A percentile compares a stretch with the other conserved stretches of the same genome.
phyloP scores from a whole-genome alignment of 2,797 vertebrate species.

The Rhabdomys pumilio region DNA sequence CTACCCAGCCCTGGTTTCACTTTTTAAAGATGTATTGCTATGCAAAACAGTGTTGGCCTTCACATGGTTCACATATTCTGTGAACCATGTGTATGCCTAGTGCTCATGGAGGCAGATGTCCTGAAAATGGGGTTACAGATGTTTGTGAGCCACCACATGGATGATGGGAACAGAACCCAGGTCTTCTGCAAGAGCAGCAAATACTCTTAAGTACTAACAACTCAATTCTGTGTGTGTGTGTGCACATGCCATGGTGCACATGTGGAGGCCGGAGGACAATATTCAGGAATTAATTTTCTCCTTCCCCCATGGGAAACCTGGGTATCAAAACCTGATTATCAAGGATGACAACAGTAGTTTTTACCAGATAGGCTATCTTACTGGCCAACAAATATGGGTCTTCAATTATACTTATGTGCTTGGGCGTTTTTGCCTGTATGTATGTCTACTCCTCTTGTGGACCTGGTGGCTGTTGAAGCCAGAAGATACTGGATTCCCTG shows the following conservation, averaged over 20 bases:
- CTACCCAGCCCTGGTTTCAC: neutral
- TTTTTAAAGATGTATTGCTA: neutral
- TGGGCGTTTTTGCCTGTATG: neutral
- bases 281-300: neutral
- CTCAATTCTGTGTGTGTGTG: neutral
- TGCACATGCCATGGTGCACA: neutral
- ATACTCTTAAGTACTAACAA: neutral
- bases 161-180: neutral
- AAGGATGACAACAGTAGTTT: neutral
- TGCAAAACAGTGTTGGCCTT: neutral
- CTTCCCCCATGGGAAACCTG: neutral
- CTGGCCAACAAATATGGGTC: neutral
- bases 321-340: neutral
- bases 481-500: neutral
- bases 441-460: neutral
- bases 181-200: neutral
- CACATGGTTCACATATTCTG: neutral
- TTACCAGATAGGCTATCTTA: neutral
- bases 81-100: neutral
- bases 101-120: neutral
- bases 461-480: neutral
- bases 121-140: neutral
- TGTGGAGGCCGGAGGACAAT: neutral
- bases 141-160: neutral
- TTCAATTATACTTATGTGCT: neutral